phyloP scores from a whole-genome alignment of 2,797 vertebrate genomes.

The Echeneis naucrates region DNA sequence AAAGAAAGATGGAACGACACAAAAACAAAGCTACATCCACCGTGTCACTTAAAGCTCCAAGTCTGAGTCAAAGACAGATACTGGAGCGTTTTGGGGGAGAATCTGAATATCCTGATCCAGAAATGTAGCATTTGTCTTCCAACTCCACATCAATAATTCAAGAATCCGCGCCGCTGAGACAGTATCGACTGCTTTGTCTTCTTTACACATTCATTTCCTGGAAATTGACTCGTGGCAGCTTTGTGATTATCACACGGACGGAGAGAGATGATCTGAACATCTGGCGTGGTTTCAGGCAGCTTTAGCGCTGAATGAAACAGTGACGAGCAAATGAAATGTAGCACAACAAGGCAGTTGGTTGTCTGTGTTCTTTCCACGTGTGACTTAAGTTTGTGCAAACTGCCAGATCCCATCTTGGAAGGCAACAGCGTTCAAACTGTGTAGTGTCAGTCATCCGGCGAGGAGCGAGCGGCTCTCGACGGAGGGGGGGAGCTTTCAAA shows the following conservation, averaged over 20 bases:
- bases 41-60: conserved; percentile 29
- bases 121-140: conserved; percentile 40
- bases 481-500: conserved; percentile 16
- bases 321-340: conserved; percentile 45
- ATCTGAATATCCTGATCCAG: conserved; percentile 21
- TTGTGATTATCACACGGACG: conserved; percentile 35
- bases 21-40: not conserved
- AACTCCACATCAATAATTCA: conserved; percentile 45
- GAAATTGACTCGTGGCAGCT: conserved; percentile 45
- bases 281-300: conserved; percentile 48
- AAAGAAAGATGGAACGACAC: not conserved
- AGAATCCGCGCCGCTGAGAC: conserved; percentile 42
- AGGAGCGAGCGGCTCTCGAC: conserved; percentile 29
- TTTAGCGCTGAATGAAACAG: conserved; percentile 37
- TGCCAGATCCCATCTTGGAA: conserved; percentile 62
- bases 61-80: conserved; percentile 18
- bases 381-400: conserved; percentile 52
- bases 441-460: conserved; percentile 45
- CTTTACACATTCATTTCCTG: conserved; percentile 56
- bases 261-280: conserved; percentile 57
- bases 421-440: conserved; percentile 32
- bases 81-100: not conserved
- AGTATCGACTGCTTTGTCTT: conserved; percentile 52
- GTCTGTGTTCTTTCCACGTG: conserved; percentile 45
- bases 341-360: conserved; percentile 36